Conservation (phyloP, 2,113 vertebrate species). For the Gambusia affinis region DNA sequence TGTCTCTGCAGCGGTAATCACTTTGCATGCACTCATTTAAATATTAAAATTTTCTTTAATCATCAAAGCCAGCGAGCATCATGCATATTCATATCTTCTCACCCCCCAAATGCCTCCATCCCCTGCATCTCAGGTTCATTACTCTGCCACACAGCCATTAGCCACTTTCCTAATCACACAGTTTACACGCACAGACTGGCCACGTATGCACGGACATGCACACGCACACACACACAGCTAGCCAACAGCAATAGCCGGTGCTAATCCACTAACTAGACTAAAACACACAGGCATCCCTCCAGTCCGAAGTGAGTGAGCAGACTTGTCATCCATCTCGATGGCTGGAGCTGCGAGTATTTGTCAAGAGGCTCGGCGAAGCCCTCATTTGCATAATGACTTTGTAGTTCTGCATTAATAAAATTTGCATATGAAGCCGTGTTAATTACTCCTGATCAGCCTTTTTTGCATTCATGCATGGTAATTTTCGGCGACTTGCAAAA, state of each 20-base stretch:
- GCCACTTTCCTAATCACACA: slow-evolving; percentile 77
- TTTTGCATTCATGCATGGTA: slow-evolving; percentile 99
- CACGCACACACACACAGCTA: slow-evolving; percentile 41
- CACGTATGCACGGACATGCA: not conserved
- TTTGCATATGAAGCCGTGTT: slow-evolving; percentile 99
- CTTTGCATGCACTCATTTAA: slow-evolving; percentile 99
- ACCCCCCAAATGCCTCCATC: slow-evolving; percentile 84
- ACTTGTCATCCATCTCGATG: slow-evolving; percentile 86
- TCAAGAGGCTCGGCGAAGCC: slow-evolving; percentile 99
- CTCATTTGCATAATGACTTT: slow-evolving; percentile 99
- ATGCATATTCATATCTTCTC: slow-evolving; percentile 98
- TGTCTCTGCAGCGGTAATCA: slow-evolving; percentile 93
- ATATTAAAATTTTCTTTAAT: slow-evolving; percentile 99
- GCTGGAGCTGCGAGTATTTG: slow-evolving; percentile 98
- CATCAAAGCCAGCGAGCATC: slow-evolving; percentile 99
- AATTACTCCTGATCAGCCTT: slow-evolving; percentile 99
- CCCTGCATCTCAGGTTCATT: slow-evolving; percentile 98
- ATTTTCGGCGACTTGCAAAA: slow-evolving; percentile 99
- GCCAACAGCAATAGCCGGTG: slow-evolving; percentile 68
- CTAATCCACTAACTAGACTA: slow-evolving; percentile 60
- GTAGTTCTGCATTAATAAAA: slow-evolving; percentile 99
- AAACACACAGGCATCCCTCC: slow-evolving; percentile 73
- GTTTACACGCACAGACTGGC: slow-evolving; percentile 47
- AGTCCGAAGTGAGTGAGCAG: slow-evolving; percentile 87
- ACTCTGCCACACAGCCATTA: slow-evolving; percentile 97